Evolutionary conservation across 2,113 vertebrate genomes (phyloP).

Genomic region (human): GRCh38 chrX:8677001-8677500

Average conservation of each 20-base stretch:
- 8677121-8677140: rapidly evolving
- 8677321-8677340: neutral
- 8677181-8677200: rapidly evolving
- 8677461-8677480: neutral
- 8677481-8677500: too few species aligned
- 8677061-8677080: rapidly evolving
- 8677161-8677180: rapidly evolving
- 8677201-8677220: too few species aligned
- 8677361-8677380: neutral
- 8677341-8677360: neutral
- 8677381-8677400: neutral
- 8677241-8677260: rapidly evolving
- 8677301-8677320: neutral
- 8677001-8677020: rapidly evolving
- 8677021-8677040: rapidly evolving
- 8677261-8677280: rapidly evolving
- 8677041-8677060: rapidly evolving
- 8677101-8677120: rapidly evolving
- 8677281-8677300: neutral
- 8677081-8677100: rapidly evolving
- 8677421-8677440: rapidly evolving
- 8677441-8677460: neutral
- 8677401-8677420: neutral
- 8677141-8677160: rapidly evolving
- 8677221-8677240: rapidly evolving